A percentile compares a stretch with the other conserved stretches of the same genome.
phyloP scores from a whole-genome alignment of 1,140 invertebrate genomes.

The Saccostrea glomerata region DNA sequence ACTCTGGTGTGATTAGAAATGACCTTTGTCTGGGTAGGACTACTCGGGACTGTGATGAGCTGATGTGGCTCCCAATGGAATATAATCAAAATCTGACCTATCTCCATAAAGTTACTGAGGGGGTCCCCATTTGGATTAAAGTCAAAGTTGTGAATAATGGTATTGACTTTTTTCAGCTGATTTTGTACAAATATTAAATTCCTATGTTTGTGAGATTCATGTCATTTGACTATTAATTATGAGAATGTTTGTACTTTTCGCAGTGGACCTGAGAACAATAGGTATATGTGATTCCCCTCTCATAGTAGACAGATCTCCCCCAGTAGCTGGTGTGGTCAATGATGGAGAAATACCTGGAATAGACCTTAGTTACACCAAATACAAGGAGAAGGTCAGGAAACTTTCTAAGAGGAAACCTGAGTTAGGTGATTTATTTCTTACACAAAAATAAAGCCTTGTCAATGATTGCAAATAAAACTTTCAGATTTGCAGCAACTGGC shows the following conservation, averaged over 20 bases:
- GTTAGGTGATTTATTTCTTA: background rate
- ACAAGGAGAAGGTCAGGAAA: slow-evolving; percentile 48
- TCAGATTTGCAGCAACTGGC: slow-evolving; percentile 64
- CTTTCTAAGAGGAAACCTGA: background rate
- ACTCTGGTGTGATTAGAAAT: slow-evolving; percentile 60
- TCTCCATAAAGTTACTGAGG: slow-evolving; percentile 59
- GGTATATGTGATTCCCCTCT: slow-evolving; percentile 58
- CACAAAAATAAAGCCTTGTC: too few relatives aligned
- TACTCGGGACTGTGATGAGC: slow-evolving; percentile 58
- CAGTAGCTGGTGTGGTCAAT: slow-evolving; percentile 59
- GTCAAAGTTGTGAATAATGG: slow-evolving; percentile 65
- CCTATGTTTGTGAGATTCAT: too few relatives aligned
- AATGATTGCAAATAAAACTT: background rate
- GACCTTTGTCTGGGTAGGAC: slow-evolving; percentile 65
- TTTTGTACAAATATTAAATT: too few relatives aligned
- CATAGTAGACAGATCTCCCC: slow-evolving; percentile 61
- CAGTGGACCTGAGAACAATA: slow-evolving; percentile 62
- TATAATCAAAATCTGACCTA: slow-evolving; percentile 23
- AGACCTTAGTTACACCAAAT: slow-evolving; percentile 61
- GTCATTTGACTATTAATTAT: too few relatives aligned
- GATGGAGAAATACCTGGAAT: slow-evolving; percentile 57
- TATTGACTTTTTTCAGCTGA: background rate
- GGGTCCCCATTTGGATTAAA: slow-evolving; percentile 66
- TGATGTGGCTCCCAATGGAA: slow-evolving; percentile 53
- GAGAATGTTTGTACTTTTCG: too few relatives aligned